Evolutionary conservation across 2,888 invertebrate genomes (phyloP).

Genomic region (Drosophila koepferae): DNA sequence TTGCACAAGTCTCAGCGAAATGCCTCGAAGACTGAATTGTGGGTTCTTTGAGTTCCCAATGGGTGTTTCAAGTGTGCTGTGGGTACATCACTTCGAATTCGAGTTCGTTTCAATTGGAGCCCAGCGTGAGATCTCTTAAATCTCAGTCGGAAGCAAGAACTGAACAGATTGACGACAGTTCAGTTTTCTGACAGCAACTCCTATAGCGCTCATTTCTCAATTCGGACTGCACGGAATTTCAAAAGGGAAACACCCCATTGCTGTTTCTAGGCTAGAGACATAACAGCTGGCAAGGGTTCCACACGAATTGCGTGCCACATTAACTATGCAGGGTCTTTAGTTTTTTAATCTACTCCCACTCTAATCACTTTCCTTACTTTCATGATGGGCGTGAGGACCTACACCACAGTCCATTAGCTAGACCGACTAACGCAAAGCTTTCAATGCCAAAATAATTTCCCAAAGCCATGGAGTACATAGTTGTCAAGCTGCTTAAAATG

Average conservation of each 20-base stretch:
- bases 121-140: no score
- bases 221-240: not conserved
- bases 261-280: not conserved
- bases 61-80: slow-evolving; percentile 32
- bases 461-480: not conserved
- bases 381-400: not conserved
- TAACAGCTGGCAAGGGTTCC: slow-evolving; percentile 5
- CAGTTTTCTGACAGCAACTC: not conserved
- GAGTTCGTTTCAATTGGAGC: not conserved
- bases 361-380: not conserved
- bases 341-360: not conserved
- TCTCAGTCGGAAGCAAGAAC: no score
- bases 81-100: no score
- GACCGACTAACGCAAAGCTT: not conserved
- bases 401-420: not conserved
- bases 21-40: slow-evolving; percentile 67
- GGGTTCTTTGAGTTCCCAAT: slow-evolving; percentile 25
- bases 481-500: not conserved
- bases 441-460: not conserved
- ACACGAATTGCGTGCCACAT: slow-evolving; percentile 2
- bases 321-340: not conserved
- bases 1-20: slow-evolving; percentile 73
- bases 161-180: not conserved
- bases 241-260: not conserved
- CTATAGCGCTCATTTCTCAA: not conserved